phyloP scores from a whole-genome alignment of 92 coral and sea anemone genomes.

The Metridium senile region DNA sequence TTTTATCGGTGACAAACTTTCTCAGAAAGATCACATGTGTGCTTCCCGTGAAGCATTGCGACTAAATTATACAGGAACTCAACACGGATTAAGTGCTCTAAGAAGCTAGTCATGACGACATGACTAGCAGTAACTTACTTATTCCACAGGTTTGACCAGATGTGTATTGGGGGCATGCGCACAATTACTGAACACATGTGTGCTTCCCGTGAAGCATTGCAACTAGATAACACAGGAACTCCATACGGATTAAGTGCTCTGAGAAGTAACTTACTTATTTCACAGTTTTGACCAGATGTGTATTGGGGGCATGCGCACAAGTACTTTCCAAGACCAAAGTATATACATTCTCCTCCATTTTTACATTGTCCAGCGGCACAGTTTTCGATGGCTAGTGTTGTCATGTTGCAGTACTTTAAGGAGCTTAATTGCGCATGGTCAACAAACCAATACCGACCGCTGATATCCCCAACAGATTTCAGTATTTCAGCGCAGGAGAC shows the following conservation, averaged over 20 bases:
- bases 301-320: constrained; percentile 1
- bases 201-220: not conserved
- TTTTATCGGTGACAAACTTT: no score
- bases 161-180: not conserved
- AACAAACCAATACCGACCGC: constrained; percentile 17
- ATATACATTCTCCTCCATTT: constrained; percentile 7
- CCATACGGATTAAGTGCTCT: not conserved
- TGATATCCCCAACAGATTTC: not conserved
- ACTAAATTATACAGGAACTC: not conserved
- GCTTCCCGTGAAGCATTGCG: not conserved
- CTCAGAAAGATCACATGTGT: not conserved
- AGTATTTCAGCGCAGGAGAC: constrained; percentile 14
- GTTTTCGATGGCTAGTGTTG: constrained; percentile 7
- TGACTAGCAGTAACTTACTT: constrained; percentile 10
- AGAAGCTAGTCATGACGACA: no score
- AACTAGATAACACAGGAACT: not conserved
- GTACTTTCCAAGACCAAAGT: constrained; percentile 3
- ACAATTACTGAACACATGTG: not conserved
- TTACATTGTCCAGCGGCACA: constrained; percentile 7
- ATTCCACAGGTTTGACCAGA: constrained; percentile 3
- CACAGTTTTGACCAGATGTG: not conserved
- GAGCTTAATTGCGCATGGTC: constrained; percentile 7
- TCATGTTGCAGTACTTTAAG: constrained; percentile 15
- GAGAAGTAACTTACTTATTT: constrained; percentile 11
- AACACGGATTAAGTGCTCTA: no score